A percentile compares a stretch with the other conserved stretches of the same genome.
phyloP scores from a whole-genome alignment of 1,140 invertebrate genomes.

The Habropoda laboriosa region DNA sequence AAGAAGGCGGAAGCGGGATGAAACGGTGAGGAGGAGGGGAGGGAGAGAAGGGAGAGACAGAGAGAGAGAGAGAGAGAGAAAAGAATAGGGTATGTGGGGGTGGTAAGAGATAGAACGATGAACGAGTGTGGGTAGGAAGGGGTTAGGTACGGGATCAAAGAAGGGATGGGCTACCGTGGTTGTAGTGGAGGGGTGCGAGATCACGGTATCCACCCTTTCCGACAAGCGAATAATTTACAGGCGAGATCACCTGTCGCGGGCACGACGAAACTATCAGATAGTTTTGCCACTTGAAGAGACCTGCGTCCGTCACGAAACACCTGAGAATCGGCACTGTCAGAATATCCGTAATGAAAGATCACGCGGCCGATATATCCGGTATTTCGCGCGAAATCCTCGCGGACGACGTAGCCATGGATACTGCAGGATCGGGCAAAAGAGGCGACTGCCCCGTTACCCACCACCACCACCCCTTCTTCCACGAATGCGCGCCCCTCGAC shows the following conservation, averaged over 20 bases:
- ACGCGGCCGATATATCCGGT: conserved; percentile 46
- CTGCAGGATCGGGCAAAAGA: conserved; percentile 67
- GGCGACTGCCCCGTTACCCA: conserved; percentile 63
- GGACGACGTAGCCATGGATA: conserved; percentile 72
- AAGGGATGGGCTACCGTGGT: conserved; percentile 37
- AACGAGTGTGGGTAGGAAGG: conserved; percentile 36
- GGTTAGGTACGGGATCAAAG: conserved; percentile 12
- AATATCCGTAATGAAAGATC: conserved; percentile 31
- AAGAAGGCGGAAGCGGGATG: not conserved
- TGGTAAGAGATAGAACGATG: conserved; percentile 34
- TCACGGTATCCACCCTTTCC: conserved; percentile 58
- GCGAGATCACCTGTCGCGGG: conserved; percentile 20
- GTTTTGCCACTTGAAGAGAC: not conserved
- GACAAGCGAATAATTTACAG: conserved; percentile 31
- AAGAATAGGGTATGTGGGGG: not conserved
- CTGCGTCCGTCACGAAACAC: not conserved
- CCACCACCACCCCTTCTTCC: conserved; percentile 54
- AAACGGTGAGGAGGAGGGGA: conserved; percentile 2
- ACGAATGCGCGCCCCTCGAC: conserved; percentile 71
- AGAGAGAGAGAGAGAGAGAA: conserved; percentile 25
- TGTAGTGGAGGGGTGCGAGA: conserved; percentile 39
- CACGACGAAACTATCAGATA: not conserved
- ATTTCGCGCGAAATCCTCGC: conserved; percentile 68
- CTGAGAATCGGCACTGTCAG: conserved; percentile 18
- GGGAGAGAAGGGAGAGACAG: conserved; percentile 3